Conservation (phyloP, 1,140 invertebrate genomes). For the Tenebrio molitor region DNA sequence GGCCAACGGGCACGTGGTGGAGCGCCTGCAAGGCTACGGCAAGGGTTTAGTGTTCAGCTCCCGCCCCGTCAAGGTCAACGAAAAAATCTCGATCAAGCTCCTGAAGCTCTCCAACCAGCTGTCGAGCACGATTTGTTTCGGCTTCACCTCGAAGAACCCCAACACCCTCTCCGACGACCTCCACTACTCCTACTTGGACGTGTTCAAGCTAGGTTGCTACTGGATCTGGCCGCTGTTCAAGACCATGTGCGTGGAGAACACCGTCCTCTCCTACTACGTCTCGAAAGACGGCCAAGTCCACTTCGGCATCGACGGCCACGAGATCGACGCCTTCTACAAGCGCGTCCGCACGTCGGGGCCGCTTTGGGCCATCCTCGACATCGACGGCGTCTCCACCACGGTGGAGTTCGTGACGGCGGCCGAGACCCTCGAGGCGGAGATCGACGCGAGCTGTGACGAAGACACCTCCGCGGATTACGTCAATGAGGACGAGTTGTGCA, state of each 20-base stretch:
- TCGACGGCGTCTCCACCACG: constrained; percentile 12
- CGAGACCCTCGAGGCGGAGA: background rate
- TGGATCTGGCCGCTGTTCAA: constrained; percentile 23
- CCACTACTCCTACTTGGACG: constrained; percentile 1
- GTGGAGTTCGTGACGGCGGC: background rate
- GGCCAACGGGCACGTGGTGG: background rate
- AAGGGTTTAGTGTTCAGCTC: constrained; percentile 16
- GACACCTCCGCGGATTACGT: background rate
- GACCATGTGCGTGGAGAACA: constrained; percentile 14
- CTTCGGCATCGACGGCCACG: constrained; percentile 1
- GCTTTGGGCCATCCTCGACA: constrained; percentile 16
- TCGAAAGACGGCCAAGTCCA: constrained; percentile 8
- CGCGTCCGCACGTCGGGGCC: background rate
- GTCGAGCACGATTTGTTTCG: constrained; percentile 11
- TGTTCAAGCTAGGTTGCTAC: constrained; percentile 19
- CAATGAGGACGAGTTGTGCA: constrained; percentile 19
- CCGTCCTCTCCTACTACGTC: constrained; percentile 8
- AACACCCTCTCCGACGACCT: background rate
- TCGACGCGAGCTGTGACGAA: background rate
- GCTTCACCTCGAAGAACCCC: constrained; percentile 17
- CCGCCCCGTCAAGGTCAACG: constrained; percentile 5
- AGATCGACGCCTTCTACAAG: constrained; percentile 21
- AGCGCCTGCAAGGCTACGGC: constrained; percentile 3
- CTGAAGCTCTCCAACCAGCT: background rate
- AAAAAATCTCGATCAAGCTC: constrained; percentile 19